Evolutionary conservation across 2,888 invertebrate genomes (phyloP), one percentile per base, ranked within the genome.

Genomic region (Linhomoeus sp.): DNA sequence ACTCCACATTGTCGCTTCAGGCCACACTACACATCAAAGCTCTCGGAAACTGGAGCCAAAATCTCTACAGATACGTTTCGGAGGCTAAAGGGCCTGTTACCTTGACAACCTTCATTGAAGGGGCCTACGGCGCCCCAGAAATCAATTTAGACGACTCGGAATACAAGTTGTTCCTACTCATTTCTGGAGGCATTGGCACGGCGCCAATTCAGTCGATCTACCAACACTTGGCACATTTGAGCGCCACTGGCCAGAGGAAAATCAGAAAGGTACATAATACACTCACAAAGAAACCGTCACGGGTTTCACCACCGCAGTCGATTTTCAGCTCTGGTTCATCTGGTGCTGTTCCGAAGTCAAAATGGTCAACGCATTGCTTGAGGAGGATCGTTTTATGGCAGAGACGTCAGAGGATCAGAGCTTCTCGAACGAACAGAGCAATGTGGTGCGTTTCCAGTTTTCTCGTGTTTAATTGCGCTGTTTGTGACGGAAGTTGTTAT

Each of bases 21-120:
- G 77, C 90, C 67, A 87, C 86, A 83, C 72, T 90, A 0, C 90
- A 90, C 65, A 81, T 92, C 51, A 76, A 88, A 52, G 86, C 80
- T 0, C 85, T 85, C 3, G 90, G 90, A 1, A 78, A 87, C 67
- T 92, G 90, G 90, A 88, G 87, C 0, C 84, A 83, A 64, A 74
- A 80, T 1, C 70, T 88, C 0, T 81, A 84, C 62, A 74, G 76
- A 1, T 7, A 37, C 17, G 2, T 35, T 3, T 19, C 43, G 3
- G 26, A n/a, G 3, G 36, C 35, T 3, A 22, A 9, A 7, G 33
- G 33, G 12, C 26, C 29, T n/a, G 5, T 14, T 5, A 5, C 12
- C 29, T 19, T 12, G 9, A 33, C 33, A 2, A 26, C 22, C n/a
- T n/a, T 26, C 24, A 17, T 26, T n/a, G 41, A 41, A 24, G 43